Evolutionary conservation across 2,888 invertebrate genomes (phyloP).

Genomic region (Mactromeris polynyma): DNA sequence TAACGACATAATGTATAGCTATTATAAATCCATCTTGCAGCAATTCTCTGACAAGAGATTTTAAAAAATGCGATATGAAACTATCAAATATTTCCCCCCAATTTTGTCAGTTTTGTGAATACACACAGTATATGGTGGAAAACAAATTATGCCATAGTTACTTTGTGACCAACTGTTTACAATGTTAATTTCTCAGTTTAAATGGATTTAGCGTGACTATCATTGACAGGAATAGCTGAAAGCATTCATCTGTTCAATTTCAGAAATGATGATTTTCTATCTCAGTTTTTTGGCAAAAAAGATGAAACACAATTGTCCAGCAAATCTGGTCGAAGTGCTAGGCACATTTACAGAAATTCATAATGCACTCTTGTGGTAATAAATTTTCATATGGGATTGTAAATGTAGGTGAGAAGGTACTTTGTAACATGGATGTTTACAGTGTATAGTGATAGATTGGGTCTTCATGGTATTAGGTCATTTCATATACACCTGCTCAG

Average conservation of each 20-base stretch:
- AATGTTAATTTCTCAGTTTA: neutral
- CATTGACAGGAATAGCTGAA: neutral
- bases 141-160: neutral
- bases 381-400: neutral
- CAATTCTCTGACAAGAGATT: no score
- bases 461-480: neutral
- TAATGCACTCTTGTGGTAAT: neutral
- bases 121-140: neutral
- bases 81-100: neutral
- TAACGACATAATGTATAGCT: no score
- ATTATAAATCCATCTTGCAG: no score
- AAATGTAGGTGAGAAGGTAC: neutral
- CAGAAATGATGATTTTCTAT: conserved; percentile 65
- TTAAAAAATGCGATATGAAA: neutral
- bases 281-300: conserved; percentile 50
- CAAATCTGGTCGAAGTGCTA: conserved; percentile 18
- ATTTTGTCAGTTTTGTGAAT: neutral
- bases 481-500: neutral
- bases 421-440: conserved; percentile 49
- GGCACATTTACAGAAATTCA: neutral
- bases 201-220: neutral
- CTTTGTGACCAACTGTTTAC: conserved; percentile 51
- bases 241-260: conserved; percentile 29
- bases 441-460: conserved; percentile 1
- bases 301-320: conserved; percentile 2